Conservation (phyloP, 2,113 vertebrate species). For the Lepus europaeus region DNA sequence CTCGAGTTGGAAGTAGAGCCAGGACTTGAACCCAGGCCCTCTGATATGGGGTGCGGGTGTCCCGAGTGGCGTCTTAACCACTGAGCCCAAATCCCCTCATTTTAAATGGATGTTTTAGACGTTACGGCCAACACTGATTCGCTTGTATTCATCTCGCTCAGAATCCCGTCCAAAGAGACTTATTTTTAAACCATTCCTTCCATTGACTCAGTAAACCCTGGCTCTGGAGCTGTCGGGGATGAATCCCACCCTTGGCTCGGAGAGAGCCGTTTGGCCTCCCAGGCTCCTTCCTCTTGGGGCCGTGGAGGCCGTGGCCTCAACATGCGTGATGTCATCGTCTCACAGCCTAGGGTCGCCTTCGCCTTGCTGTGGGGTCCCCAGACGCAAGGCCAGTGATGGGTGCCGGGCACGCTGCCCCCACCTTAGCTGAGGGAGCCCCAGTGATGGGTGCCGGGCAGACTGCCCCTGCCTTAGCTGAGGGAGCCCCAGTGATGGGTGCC, state of each 20-base stretch:
- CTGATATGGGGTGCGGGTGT: too few relatives aligned
- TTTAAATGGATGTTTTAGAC: neutral
- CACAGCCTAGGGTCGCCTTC: neutral
- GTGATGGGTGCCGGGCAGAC: too few relatives aligned
- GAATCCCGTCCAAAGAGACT: neutral
- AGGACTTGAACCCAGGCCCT: too few relatives aligned
- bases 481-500: too few relatives aligned
- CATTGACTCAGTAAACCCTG: neutral
- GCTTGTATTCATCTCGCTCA: neutral
- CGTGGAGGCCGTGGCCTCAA: neutral
- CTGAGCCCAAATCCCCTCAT: too few relatives aligned
- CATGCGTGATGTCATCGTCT: rapidly evolving
- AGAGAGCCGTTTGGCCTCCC: neutral
- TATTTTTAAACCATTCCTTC: neutral
- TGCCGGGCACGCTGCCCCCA: neutral
- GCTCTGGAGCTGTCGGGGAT: neutral
- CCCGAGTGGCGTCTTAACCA: too few relatives aligned
- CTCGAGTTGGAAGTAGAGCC: too few relatives aligned
- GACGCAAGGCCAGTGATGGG: rapidly evolving
- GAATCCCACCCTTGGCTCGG: neutral
- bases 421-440: neutral
- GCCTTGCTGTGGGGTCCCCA: rapidly evolving
- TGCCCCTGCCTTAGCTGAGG: neutral
- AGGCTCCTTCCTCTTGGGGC: rapidly evolving
- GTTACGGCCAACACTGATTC: neutral